Percentiles rank a stretch among this genome's conserved stretches.
phyloP scores from a whole-genome alignment of 1,140 invertebrate genomes.

The Penaeus indicus region DNA sequence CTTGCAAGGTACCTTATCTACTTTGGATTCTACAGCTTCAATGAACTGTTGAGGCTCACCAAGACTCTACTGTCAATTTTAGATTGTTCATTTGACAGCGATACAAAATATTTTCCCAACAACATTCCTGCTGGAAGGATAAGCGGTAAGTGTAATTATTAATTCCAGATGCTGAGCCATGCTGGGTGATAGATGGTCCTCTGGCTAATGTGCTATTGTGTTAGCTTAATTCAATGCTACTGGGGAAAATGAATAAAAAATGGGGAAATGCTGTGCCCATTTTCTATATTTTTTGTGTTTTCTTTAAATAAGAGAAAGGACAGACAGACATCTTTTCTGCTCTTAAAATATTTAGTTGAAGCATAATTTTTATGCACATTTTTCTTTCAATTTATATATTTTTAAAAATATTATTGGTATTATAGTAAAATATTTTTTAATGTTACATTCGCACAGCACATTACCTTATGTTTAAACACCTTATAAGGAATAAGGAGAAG shows the following conservation, averaged over 20 bases:
- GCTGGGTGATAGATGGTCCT: no score
- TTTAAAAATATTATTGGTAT: not conserved
- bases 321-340: no score
- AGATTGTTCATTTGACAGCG: slow-evolving; percentile 72
- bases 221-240: no score
- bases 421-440: not conserved
- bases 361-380: not conserved
- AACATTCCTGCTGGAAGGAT: slow-evolving; percentile 81
- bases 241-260: no score
- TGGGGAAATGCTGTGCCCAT: no score
- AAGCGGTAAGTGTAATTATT: slow-evolving; percentile 79
- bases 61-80: slow-evolving; percentile 95
- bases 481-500: not conserved
- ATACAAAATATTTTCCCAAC: slow-evolving; percentile 73
- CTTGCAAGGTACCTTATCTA: slow-evolving; percentile 96
- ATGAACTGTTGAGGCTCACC: slow-evolving; percentile 91
- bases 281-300: no score
- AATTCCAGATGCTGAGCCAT: no score
- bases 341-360: no score
- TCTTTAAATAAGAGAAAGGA: no score
- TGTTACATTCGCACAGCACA: not conserved
- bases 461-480: not conserved
- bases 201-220: no score
- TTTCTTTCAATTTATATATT: not conserved
- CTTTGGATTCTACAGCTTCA: slow-evolving; percentile 99